phyloP scores from a whole-genome alignment of 2,888 invertebrate genomes.

The Auanema sp. region DNA sequence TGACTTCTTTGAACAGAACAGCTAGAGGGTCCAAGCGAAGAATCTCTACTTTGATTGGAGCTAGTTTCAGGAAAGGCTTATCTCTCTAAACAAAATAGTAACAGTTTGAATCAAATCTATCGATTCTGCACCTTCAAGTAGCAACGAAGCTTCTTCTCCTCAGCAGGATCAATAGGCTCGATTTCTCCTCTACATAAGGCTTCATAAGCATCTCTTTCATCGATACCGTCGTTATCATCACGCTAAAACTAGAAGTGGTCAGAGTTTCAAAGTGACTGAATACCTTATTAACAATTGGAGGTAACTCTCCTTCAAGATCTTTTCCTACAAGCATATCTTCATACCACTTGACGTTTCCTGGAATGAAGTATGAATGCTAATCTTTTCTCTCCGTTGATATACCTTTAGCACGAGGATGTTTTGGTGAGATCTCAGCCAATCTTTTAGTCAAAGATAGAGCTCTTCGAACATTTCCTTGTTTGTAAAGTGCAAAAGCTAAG shows the following conservation, averaged over 20 bases:
- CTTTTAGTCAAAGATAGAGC: conserved; percentile 88
- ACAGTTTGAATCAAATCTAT: neutral
- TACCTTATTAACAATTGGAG: conserved; percentile 55
- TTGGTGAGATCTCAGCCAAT: conserved; percentile 74
- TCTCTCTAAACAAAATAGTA: conserved; percentile 28
- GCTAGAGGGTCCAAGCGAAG: conserved; percentile 57
- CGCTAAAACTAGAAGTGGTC: conserved; percentile 22
- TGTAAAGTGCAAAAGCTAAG: conserved; percentile 87
- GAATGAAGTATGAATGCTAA: conserved; percentile 5
- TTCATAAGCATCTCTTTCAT: conserved; percentile 69
- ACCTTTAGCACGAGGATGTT: conserved; percentile 81
- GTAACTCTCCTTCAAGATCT: conserved; percentile 62
- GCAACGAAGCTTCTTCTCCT: conserved; percentile 51
- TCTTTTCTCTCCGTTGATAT: conserved; percentile 67
- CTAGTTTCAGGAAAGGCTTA: conserved; percentile 56
- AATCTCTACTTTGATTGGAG: conserved; percentile 63
- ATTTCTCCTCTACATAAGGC: conserved; percentile 65
- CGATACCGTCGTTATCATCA: conserved; percentile 54
- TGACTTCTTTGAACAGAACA: conserved; percentile 55
- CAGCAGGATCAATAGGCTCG: conserved; percentile 37
- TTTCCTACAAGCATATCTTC: conserved; percentile 75
- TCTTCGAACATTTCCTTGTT: conserved; percentile 79
- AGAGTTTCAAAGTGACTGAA: conserved; percentile 4
- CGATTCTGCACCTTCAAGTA: conserved; percentile 48
- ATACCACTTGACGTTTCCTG: conserved; percentile 86